phyloP scores from a whole-genome alignment of 2,113 vertebrate genomes.

The Cheirogaleus medius region DNA sequence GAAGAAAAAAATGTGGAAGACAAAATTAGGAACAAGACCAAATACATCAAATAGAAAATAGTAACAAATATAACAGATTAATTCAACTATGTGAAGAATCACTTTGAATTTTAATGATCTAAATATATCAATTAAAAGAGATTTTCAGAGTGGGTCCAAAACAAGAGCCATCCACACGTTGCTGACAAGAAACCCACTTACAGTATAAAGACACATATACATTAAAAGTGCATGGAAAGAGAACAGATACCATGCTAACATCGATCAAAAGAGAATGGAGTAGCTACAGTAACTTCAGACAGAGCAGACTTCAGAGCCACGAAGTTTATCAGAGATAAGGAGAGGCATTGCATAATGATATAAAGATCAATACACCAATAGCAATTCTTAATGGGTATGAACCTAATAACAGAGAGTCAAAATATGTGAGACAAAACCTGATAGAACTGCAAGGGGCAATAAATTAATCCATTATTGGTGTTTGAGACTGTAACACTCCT shows the following conservation, averaged over 20 bases:
- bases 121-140: not conserved
- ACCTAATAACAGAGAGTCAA: not conserved
- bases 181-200: not conserved
- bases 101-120: not conserved
- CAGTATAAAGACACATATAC: accelerated
- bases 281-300: not conserved
- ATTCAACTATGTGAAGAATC: not conserved
- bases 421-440: not conserved
- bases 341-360: not conserved
- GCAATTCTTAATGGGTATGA: not conserved
- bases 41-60: not conserved
- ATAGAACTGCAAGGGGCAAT: not conserved
- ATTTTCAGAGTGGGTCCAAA: not conserved
- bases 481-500: not conserved
- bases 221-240: not conserved
- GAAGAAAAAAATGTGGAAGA: not conserved
- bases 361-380: not conserved
- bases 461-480: not conserved
- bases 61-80: not conserved
- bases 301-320: not conserved
- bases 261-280: not conserved
- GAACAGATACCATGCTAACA: too few species aligned
- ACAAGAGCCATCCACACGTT: not conserved
- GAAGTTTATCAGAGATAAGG: not conserved
- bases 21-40: not conserved